Percentiles rank a stretch among this genome's conserved stretches.
phyloP scores from a whole-genome alignment of 2,797 vertebrate species.

The Gephyroberyx darwinii region DNA sequence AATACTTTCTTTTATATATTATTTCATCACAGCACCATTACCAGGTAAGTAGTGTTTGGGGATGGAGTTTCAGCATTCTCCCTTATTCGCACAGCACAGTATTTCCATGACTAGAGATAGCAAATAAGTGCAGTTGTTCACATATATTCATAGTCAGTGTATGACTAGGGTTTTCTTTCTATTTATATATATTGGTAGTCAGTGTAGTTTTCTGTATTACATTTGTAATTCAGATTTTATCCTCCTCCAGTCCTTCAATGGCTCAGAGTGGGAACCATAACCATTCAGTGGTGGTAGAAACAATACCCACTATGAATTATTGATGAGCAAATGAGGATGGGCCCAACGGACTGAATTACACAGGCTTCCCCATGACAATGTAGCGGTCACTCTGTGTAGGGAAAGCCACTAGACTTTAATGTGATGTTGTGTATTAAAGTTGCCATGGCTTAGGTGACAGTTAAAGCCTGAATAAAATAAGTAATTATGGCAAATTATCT shows the following conservation, averaged over 20 bases:
- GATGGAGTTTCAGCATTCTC: not conserved
- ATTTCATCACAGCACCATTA: constrained; percentile 9
- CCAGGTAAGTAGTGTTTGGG: constrained; percentile 43
- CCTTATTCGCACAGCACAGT: not conserved
- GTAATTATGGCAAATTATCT: not conserved
- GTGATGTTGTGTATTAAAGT: constrained; percentile 9
- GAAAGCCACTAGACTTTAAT: constrained; percentile 22
- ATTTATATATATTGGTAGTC: not conserved
- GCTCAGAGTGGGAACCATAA: constrained; percentile 30
- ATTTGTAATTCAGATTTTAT: constrained; percentile 23
- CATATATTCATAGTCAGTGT: not conserved
- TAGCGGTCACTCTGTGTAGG: constrained; percentile 41
- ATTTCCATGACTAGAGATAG: not conserved
- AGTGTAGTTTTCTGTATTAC: not conserved
- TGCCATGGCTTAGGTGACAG: not conserved
- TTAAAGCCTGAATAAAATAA: not conserved
- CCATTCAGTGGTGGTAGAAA: constrained; percentile 46
- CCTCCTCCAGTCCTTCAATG: constrained; percentile 11
- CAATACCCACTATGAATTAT: constrained; percentile 73
- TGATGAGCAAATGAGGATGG: constrained; percentile 58
- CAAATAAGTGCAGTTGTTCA: not conserved
- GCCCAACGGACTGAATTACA: constrained; percentile 58
- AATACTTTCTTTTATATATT: not conserved
- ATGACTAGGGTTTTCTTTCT: not conserved
- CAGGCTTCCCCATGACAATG: constrained; percentile 35